Evolutionary conservation across 2,113 vertebrate genomes (phyloP), one percentile per base, ranked within the genome.

Genomic region (Lagopus muta): DNA sequence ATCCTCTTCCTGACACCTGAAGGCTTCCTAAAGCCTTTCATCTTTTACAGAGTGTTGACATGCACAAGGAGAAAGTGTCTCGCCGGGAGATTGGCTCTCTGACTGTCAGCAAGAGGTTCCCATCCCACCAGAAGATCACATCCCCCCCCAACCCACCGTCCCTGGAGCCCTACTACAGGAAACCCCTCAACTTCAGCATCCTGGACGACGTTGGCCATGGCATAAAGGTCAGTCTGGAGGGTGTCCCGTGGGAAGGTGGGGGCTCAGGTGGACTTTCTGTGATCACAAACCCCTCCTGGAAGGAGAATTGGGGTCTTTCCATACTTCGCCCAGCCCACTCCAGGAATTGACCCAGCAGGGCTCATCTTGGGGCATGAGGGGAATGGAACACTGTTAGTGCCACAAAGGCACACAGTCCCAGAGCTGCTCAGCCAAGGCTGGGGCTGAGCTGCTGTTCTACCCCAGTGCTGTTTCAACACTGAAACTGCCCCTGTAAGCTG

Each of bases 1-100:
- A 0, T 36, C 48, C 66, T 55, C 18, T 82, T 92, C 70, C 92
- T n/a, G 82, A 58, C 58, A 10, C 62, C 47, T 34, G 64, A 66
- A 76, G 77, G 70, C 34, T 13, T 3, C 86, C 70, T 66, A 80
- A 92, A 86, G 71, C 61, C 15, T 48, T 89, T 89, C 91, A 14
- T 86, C 74, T 52, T 52, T 66, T 5, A 0, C 95, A 99, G 99
- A 97, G 97, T 70, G 98, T 98, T 48, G 98, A 97, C 36, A 97
- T 99, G 90, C 98, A 99, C 91, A 95, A 97, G 72, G 99, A 99
- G 94, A 99, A 99, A 60, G 98, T 99, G 45, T 94, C 98, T 22
- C 98, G 99, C 13, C 97, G 97, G 86, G 98, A 98, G 96, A 99
- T 99, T 0, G 98, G 99, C 1, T 70, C 78, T 1, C 94, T 98